Base-by-base conservation (phyloP, 2,797 vertebrate species). In the Acomys russatus region DNA sequence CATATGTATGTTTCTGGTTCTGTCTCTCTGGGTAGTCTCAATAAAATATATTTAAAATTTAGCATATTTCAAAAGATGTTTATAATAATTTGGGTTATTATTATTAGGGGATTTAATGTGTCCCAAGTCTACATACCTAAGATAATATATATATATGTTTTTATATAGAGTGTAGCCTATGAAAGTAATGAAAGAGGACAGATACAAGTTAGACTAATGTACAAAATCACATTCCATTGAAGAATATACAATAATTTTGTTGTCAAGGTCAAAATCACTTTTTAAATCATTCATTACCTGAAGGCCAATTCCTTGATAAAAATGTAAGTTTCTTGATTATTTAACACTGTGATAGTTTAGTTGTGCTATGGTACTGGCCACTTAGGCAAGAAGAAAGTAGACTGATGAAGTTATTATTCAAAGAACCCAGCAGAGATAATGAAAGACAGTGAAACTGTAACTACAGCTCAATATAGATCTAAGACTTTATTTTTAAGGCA, bases 231-330 rank as follows among this genome's bases (percentile, higher is more conserved):
- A 73, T 74, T 85, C 78, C 88, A 35, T 88, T 80, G 63, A 98
- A 97, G 96, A 92, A 85, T 92, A 94, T 30, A 84, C 93, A 92
- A 91, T 92, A 92, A 92, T 93, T 97, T 83, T 95, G 10, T 66
- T 89, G 20, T 94, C 84, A 76, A 78, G 76, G 91, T 74, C 83
- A 88, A 85, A 97, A 94, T 95, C 79, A 97, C 82, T 84, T 97
- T 90, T 88, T 20, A 96, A 61, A 96, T 92, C 28, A 97, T 66
- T 49, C 78, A 90, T 87, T 97, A 97, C 68, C 49, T 88, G 92
- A 33, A 97, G 91, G 93, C 97, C 95, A 98, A 95, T 97, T 44
- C 78, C 70, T 95, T 95, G 77, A 97, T 98, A 98, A 98, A 98
- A 98, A 98, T 98, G 94, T 96, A 98, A 98, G 98, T 96, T 4